Evolutionary conservation across 2,888 invertebrate species (phyloP), one percentile per base, ranked within the genome.

Genomic region (Ametastegia equiseti): DNA sequence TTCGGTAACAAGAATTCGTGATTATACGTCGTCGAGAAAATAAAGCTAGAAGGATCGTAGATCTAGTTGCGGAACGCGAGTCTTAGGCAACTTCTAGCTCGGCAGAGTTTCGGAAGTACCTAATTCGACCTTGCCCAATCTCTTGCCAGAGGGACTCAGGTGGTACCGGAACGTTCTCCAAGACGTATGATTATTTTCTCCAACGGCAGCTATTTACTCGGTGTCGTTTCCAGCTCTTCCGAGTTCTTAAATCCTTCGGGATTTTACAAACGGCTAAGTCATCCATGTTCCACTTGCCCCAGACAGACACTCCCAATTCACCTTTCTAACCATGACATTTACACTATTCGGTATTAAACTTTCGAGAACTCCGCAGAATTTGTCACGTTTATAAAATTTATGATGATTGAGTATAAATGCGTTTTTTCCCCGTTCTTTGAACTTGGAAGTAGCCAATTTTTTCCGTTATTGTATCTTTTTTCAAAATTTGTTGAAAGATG

Each of bases 1-100:
- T 78, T 78, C 60, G 78, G 78, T 63, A 60, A 78, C 60, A 78
- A 78, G 78, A 78, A 78, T 78, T 78, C 78, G 60, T 60, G 78
- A 78, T 78, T 78, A 78, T 75, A 75, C 71, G 50, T 78, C 78
- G 39, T 42, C 42, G 78, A 15, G 39, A 78, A 78, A 60, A 78
- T 78, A 78, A 78, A 78, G 60, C 75, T 36, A 30, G 65, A 71
- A 47, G 71, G 71, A 47, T 42, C 71, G 71, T 71, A 71, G 45
- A 71, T 71, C 71, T 71, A 67, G 65, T 39, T n/a, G 65, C 19
- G 71, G n/a, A 47, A 30, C 23, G 27, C 71, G 71, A 47, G 71
- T 71, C 71, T 47, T 71, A 57, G 19, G 33, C 54, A 54, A 75
- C 75, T 71, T 27, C n/a, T 36, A 57, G 54, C 75, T 75, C 54